phyloP scores from a whole-genome alignment of 2,797 vertebrate species.

The Enoplosus armatus region DNA sequence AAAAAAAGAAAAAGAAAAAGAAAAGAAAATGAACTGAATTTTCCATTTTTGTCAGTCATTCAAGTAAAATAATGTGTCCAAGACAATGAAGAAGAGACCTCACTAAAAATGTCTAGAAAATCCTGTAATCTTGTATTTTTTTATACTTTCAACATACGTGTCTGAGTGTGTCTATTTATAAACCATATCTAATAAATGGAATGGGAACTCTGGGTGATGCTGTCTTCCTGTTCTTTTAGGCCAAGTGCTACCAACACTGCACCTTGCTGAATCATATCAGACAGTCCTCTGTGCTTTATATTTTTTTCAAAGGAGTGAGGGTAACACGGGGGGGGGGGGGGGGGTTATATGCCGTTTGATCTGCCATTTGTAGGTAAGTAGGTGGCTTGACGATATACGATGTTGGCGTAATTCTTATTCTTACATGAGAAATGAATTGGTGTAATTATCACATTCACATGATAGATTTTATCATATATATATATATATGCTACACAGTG shows the following conservation, averaged over 20 bases:
- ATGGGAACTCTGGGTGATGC: slow-evolving; percentile 68
- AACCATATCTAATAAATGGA: slow-evolving; percentile 85
- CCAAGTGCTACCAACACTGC: neutral
- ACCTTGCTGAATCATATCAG: neutral
- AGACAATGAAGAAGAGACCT: slow-evolving; percentile 76
- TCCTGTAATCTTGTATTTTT: slow-evolving; percentile 81
- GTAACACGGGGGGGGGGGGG: neutral
- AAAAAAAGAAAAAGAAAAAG: too few species aligned
- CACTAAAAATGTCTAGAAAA: slow-evolving; percentile 78
- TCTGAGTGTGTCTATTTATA: slow-evolving; percentile 86
- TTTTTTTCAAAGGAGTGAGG: neutral
- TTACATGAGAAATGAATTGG: neutral
- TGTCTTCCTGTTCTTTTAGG: slow-evolving; percentile 21
- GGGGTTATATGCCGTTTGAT: neutral
- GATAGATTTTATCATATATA: neutral
- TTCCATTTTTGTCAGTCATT: slow-evolving; percentile 74
- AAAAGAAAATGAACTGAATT: slow-evolving; percentile 66
- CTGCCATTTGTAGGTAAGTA: neutral
- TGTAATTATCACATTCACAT: neutral
- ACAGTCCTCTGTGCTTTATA: neutral
- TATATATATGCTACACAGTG: neutral
- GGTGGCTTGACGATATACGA: neutral
- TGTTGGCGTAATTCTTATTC: neutral
- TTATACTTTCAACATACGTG: slow-evolving; percentile 81
- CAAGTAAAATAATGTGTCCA: slow-evolving; percentile 68